A percentile compares a stretch with the other conserved stretches of the same genome.
These are phyloP conservation scores for Zele albiditarsus DNA, from an alignment of 2,888 invertebrate species.

Conservation along the genomic window DNA sequence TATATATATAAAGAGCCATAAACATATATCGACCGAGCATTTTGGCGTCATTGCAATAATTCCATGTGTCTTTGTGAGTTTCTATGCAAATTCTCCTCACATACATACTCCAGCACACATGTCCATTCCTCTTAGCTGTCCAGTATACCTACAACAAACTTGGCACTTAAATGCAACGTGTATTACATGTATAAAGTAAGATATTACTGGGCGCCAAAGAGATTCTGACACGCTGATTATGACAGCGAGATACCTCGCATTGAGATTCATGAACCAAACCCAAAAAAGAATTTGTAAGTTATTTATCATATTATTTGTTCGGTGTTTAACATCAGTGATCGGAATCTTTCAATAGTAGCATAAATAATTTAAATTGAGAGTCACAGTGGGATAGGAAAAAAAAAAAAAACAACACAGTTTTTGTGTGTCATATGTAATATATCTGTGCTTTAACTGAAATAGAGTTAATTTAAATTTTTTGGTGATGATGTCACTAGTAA, in stretches of 20 bases:
- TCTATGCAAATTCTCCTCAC: constrained; percentile 55
- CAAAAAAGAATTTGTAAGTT: background rate
- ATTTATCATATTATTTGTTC: background rate
- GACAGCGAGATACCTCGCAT: background rate
- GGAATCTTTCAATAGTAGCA: background rate
- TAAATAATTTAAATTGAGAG: background rate
- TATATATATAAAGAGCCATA: background rate
- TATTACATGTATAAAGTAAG: constrained; percentile 49
- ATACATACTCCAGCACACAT: constrained; percentile 48
- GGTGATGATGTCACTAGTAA: constrained; percentile 7
- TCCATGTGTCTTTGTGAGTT: constrained; percentile 49
- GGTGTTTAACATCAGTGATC: background rate
- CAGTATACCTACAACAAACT: constrained; percentile 36
- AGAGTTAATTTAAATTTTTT: background rate
- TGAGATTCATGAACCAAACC: background rate
- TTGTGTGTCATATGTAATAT: background rate
- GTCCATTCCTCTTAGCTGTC: constrained; percentile 53
- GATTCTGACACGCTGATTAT: constrained; percentile 10
- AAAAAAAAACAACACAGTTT: background rate
- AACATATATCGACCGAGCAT: background rate
- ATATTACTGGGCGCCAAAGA: constrained; percentile 43
- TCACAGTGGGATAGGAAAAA: background rate
- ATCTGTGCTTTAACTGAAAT: background rate
- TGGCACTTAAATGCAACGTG: constrained; percentile 46
- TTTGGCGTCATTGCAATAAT: constrained; percentile 35